Conservation (phyloP, 2,888 invertebrate species). For the Drosophila merina region DNA sequence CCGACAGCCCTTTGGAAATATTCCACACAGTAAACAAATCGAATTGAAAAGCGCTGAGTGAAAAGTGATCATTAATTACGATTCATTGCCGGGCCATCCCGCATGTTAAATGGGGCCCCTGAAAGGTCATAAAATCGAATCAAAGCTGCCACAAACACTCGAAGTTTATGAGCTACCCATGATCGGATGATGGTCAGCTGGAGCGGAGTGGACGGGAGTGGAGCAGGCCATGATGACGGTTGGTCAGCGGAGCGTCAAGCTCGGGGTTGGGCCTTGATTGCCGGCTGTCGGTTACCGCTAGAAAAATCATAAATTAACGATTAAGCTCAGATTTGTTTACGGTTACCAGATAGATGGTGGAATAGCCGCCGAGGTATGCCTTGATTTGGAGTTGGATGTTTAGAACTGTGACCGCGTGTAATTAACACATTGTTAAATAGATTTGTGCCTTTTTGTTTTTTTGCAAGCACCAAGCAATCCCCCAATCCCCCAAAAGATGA, state of each 20-base stretch:
- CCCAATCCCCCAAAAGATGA: constrained; percentile 26
- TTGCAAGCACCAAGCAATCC: constrained; percentile 14
- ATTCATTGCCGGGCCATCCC: constrained; percentile 17
- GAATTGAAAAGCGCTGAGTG: constrained; percentile 31
- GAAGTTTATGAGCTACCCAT: constrained; percentile 64
- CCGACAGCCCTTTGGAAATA: background rate
- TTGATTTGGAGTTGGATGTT: constrained; percentile 16
- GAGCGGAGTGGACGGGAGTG: no score
- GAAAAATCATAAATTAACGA: constrained; percentile 73
- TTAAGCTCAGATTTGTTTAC: constrained; percentile 74
- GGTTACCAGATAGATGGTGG: constrained; percentile 33
- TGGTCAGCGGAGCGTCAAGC: constrained; percentile 59
- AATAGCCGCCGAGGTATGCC: background rate
- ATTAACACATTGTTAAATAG: constrained; percentile 73
- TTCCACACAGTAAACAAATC: constrained; percentile 14
- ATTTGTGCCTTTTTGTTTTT: constrained; percentile 23
- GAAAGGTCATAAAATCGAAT: constrained; percentile 46
- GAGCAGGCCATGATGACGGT: constrained; percentile 26
- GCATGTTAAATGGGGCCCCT: constrained; percentile 37
- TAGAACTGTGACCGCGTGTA: constrained; percentile 51
- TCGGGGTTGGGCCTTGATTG: constrained; percentile 48
- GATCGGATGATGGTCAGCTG: constrained; percentile 16
- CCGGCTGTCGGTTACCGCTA: constrained; percentile 69
- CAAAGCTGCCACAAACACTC: constrained; percentile 7
- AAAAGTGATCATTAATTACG: constrained; percentile 42